Percentiles rank a stretch among this genome's conserved stretches.
phyloP scores from a whole-genome alignment of 92 coral and sea anemone genomes.

The Diadumene lineata region DNA sequence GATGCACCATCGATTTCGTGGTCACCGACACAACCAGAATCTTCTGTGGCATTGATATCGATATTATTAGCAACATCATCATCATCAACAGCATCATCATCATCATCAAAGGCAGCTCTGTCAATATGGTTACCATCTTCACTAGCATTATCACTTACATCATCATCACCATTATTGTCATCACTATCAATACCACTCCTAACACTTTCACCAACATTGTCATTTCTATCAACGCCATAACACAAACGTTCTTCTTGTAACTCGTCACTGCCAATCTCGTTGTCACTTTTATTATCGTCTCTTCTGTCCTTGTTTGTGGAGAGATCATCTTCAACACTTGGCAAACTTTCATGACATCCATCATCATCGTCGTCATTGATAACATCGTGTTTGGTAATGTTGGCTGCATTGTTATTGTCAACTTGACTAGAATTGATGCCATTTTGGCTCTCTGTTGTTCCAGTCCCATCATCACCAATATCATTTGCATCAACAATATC shows the following conservation, averaged over 20 bases:
- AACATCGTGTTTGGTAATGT: neutral
- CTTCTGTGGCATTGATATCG: neutral
- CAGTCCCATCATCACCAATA: neutral
- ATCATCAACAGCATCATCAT: neutral
- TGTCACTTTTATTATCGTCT: neutral
- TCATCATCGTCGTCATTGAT: neutral
- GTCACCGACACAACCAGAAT: slow-evolving; percentile 17
- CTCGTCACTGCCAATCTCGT: neutral
- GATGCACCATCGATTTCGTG: neutral
- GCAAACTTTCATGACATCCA: neutral
- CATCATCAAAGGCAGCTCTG: no score
- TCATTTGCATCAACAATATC: neutral
- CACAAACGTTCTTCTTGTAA: slow-evolving; percentile 2
- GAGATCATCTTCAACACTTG: neutral
- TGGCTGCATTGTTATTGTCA: neutral
- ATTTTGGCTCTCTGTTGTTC: no score
- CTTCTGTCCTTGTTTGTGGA: no score
- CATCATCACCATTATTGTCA: neutral
- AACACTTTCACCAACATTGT: neutral
- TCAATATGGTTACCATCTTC: no score
- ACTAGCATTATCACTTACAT: neutral
- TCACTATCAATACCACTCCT: neutral
- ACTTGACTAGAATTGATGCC: no score
- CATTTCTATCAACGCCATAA: neutral
- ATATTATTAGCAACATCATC: neutral